These are phyloP conservation scores for Sinosuthora webbiana DNA, from an alignment of 2,113 vertebrate species.

Conservation along the genomic window DNA sequence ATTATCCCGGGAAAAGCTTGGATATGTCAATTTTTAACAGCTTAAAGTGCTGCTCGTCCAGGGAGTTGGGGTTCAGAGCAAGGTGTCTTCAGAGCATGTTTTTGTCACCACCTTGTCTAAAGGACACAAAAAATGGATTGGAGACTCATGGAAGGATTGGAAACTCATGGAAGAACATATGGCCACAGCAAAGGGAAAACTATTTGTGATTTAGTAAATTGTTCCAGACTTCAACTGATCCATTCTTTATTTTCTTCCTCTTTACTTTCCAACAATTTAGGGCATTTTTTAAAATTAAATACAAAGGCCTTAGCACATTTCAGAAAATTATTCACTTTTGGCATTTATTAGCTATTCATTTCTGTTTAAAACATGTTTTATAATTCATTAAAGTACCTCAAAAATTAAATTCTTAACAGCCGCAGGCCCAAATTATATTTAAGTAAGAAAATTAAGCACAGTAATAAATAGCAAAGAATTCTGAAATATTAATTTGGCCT, in stretches of 20 bases:
- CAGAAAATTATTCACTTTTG: slow-evolving; percentile 61
- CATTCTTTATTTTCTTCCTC: background rate
- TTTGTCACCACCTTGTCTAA: background rate
- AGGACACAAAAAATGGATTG: background rate
- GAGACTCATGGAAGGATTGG: background rate
- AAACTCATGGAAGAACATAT: rapidly evolving
- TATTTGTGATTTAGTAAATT: background rate
- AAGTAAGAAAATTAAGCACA: slow-evolving; percentile 55
- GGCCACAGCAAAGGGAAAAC: background rate
- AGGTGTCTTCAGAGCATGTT: background rate
- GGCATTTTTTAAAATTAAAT: slow-evolving; percentile 2
- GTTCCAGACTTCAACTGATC: background rate
- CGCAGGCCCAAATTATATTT: slow-evolving; percentile 48
- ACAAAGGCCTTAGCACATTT: background rate
- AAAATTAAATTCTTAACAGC: slow-evolving; percentile 64
- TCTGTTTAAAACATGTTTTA: slow-evolving; percentile 53
- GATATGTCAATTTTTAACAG: background rate
- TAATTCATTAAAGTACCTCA: slow-evolving; percentile 65
- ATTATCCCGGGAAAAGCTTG: background rate
- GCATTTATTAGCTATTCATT: slow-evolving; percentile 46
- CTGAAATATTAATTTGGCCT: slow-evolving; percentile 66
- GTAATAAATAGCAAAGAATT: slow-evolving; percentile 42
- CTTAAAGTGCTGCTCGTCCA: background rate
- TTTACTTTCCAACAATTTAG: slow-evolving; percentile 29
- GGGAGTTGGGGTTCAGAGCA: background rate